Conservation (phyloP, 2,113 vertebrate species). For the Chamaetylas fuelleborni region DNA sequence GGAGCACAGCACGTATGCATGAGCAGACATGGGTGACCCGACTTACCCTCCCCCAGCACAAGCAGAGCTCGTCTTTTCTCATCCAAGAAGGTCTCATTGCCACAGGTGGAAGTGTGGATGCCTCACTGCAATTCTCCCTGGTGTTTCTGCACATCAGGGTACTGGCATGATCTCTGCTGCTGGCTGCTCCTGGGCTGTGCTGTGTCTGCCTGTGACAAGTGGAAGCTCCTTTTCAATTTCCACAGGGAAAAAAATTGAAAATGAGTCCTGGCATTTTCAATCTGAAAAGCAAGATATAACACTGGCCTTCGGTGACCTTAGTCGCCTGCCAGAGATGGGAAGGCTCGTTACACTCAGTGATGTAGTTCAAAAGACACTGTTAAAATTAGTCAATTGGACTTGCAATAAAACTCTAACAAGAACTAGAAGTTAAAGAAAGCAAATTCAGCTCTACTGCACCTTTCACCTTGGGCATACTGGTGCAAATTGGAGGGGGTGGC, state of each 20-base stretch:
- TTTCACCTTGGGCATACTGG: neutral
- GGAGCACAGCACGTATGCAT: fast-evolving
- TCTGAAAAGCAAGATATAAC: neutral
- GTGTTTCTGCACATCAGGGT: neutral
- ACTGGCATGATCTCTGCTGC: neutral
- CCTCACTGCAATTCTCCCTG: neutral
- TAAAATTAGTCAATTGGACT: neutral
- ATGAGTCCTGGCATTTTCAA: neutral
- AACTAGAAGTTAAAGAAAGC: neutral
- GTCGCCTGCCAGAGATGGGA: neutral
- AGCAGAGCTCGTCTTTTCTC: neutral
- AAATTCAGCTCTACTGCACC: neutral
- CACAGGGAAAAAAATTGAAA: neutral
- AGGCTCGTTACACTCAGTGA: neutral
- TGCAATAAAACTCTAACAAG: neutral
- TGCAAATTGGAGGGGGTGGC: neutral
- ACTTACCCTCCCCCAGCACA: neutral
- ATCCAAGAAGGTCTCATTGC: neutral
- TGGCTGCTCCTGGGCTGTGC: neutral
- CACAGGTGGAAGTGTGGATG: neutral
- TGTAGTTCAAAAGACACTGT: neutral
- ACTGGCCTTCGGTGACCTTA: neutral
- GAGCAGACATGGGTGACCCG: fast-evolving
- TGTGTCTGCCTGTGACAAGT: neutral
- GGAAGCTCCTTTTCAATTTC: neutral